Evolutionary conservation across 2,797 vertebrate genomes (phyloP), one percentile per base, ranked within the genome.

Genomic region (Coregonus ussuriensis): DNA sequence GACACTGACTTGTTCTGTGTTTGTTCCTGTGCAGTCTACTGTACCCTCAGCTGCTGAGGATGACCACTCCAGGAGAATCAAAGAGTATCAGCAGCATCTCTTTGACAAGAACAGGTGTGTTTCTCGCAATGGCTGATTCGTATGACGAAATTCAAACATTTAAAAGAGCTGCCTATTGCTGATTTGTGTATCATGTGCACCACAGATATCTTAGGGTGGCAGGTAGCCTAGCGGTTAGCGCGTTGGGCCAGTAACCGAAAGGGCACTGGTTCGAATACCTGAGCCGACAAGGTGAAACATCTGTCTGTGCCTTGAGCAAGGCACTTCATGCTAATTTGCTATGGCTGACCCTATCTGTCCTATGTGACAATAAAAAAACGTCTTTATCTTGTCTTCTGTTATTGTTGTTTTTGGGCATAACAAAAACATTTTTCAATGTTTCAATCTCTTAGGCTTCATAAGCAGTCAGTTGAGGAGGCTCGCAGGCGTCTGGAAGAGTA

Each of bases 401-500:
- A 9, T 41, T 3, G 35, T 37, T 75, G 6, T 63, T 33, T 16
- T 35, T 33, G 41, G 33, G 5, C n/a, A 51, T 74, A 33, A 33
- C 25, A 25, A 25, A 25, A 25, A 25, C 25, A 25, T 63, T 66
- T 1, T 33, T 59, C 6, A 37, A 15, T 62, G 31, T 33, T 13
- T 78, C 11, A 75, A 41, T 71, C 1, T 78, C 83, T 75, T 73
- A 99, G 98, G 81, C 69, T 93, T 75, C 96, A 97, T 83, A 92
- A 91, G 85, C 92, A 89, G 21, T 94, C 94, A 0, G 77, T 96
- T 77, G 94, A 96, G 77, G 94, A 93, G 79, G 96, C 95, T 79
- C 92, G 92, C 9, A 94, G 88, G 62, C 92, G 53, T 18, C 92
- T 99, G 41, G 92, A 96, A 18, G 94, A 98, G 31, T 98, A 98